Percentiles rank a stretch among this genome's conserved stretches.
phyloP scores from a whole-genome alignment of 2,797 vertebrate genomes.

The Hyperoplus lanceolatus region DNA sequence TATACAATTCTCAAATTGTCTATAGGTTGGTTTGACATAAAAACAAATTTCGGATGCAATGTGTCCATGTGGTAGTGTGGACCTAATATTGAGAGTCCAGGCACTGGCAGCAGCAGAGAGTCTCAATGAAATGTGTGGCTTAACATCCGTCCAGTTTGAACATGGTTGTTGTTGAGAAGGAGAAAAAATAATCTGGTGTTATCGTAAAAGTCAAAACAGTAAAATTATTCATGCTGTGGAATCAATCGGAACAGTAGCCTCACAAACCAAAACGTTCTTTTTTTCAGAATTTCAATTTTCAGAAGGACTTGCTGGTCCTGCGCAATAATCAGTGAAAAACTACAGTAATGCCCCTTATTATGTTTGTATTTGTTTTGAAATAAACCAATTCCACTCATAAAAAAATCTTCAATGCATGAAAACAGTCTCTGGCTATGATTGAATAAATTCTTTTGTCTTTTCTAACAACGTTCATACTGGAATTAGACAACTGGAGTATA shows the following conservation, averaged over 20 bases:
- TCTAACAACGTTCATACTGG: not conserved
- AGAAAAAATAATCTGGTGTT: constrained; percentile 4
- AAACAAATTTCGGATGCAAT: not conserved
- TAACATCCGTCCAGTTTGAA: not conserved
- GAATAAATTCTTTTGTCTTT: constrained; percentile 34
- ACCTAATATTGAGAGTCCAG: not conserved
- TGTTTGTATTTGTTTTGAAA: constrained; percentile 26
- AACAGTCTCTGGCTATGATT: constrained; percentile 9
- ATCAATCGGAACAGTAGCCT: constrained; percentile 29
- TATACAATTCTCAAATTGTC: not conserved
- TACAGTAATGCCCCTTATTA: constrained; percentile 39
- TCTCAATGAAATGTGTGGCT: constrained; percentile 4
- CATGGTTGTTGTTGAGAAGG: not conserved
- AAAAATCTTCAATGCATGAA: not conserved
- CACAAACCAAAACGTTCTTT: constrained; percentile 1
- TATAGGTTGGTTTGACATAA: not conserved
- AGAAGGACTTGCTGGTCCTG: constrained; percentile 6
- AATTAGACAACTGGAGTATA: not conserved
- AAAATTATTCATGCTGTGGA: constrained; percentile 26
- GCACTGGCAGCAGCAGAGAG: not conserved
- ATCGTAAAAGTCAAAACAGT: not conserved
- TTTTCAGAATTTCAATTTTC: not conserved
- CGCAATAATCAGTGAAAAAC: constrained; percentile 18
- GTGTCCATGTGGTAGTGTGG: not conserved
- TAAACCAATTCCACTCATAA: not conserved